Conservation (phyloP, 64 coral and sea anemone genomes). For the Montipora efflorescens region DNA sequence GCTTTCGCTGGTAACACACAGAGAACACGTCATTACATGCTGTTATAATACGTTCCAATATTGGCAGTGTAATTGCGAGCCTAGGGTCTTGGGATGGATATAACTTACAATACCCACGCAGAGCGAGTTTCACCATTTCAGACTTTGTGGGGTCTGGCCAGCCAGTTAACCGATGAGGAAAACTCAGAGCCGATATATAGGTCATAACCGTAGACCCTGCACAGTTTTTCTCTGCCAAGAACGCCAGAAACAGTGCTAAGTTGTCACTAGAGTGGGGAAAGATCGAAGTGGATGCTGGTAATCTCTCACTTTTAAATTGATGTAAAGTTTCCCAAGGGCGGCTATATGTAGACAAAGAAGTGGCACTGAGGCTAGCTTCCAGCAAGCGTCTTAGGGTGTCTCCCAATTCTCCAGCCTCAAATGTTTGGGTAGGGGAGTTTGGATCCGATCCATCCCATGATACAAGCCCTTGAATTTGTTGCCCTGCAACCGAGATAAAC, state of each 20-base stretch:
- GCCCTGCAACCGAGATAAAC: neutral
- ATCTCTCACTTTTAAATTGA: neutral
- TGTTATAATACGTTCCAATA: neutral
- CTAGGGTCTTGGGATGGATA: neutral
- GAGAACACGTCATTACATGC: neutral
- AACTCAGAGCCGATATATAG: neutral
- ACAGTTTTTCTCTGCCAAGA: neutral
- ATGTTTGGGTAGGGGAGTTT: neutral
- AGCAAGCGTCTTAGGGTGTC: neutral
- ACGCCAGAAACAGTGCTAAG: neutral
- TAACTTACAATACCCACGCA: neutral
- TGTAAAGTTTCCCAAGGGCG: neutral
- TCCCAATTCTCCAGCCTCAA: neutral
- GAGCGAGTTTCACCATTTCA: constrained; percentile 1
- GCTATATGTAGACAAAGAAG: neutral
- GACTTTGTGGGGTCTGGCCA: neutral
- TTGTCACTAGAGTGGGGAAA: neutral
- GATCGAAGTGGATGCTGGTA: neutral
- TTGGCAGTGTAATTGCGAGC: neutral
- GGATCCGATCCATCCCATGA: neutral
- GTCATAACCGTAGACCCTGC: neutral
- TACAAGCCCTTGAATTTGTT: neutral
- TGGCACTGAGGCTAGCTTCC: neutral
- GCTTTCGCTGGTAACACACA: constrained; percentile 1
- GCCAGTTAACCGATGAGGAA: neutral